Evolutionary conservation across 1,140 invertebrate genomes (phyloP), one percentile per base, ranked within the genome.

Genomic region (Dendroctonus valens): DNA sequence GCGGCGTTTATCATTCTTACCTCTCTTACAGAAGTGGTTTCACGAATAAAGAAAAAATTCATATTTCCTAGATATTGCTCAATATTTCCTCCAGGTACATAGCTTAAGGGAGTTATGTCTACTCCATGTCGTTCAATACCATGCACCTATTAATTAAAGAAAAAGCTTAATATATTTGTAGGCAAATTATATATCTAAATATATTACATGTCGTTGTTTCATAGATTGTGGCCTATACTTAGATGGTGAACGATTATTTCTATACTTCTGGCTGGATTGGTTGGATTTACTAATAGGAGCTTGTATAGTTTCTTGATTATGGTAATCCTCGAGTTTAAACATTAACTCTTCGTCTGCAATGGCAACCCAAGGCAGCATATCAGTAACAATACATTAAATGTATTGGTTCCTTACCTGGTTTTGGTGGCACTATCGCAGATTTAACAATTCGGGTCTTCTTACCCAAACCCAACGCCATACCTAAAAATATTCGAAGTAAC

Each of bases 21-120:
- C 81, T 97, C 95, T 74, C 93, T 81, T 67, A 97, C 90, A 40
- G 91, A 93, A 0, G 92, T 96, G 63, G 91, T 94, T 82, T 98
- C 96, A 58, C 96, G 81, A 68, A 98, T 97, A 72, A 98, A 96
- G 79, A 97, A 94, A 75, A 97, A 95, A 75, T 97, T 95, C 55
- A 97, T 82, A 78, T 97, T 94, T 60, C 95, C 96, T 61, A 97
- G 80, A 76, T 97, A 96, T 67, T 89, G 85, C 59, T 92, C 87
- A 59, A 93, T 91, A 62, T 84, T 85, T 2, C 87, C 89, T 64
- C 93, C 91, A 11, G 91, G 89, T 66, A 96, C 81, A 72, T 88
- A 90, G 49, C 89, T 89, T 41, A 96, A 80, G 0, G 93, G 91
- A 0, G 93, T 94, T 69, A 96, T 87, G 71, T 94, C 92, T 6